Evolutionary conservation across 2,888 invertebrate species (phyloP), one percentile per base, ranked within the genome.

Genomic region (Ditula angustiorana): DNA sequence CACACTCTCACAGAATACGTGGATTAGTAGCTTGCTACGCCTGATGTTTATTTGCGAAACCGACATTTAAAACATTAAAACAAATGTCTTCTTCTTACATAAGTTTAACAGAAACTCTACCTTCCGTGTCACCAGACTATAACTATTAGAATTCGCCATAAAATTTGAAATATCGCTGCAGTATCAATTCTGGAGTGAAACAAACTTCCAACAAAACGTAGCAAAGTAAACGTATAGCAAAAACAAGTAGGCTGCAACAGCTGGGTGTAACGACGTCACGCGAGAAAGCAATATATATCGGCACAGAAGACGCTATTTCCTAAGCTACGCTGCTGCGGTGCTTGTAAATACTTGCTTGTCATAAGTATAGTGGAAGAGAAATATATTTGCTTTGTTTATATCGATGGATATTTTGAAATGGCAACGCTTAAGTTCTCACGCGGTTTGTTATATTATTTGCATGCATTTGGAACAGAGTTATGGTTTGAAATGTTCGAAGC

Each of bases 221-320:
- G 76, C 70, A 77, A 81, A 84, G 57, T 63, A 58, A 44, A 64
- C 30, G 63, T 64, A 59, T 59, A 64, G 64, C 81, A 85, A 88
- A 87, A 88, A 88, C 86, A 83, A 84, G 85, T 84, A 81, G 83
- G 86, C 79, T 77, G 81, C 77, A 85, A 81, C 92, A 90, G 90
- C 88, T 92, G 92, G 74, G 69, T 69, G 78, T 90, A 92, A 92
- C 90, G 91, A 92, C 86, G 78, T 86, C 91, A 92, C 90, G 90
- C 89, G 86, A 90, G 85, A 81, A 86, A 86, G 88, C 89, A 86
- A 92, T 92, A 92, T 91, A 90, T 91, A 90, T 90, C 82, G 90
- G 85, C 78, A 81, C 77, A 77, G 81, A 87, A 90, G 88, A 89
- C 83, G 86, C 86, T 84, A 84, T 88, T 85, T 86, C 82, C 82